Percentiles rank a stretch among this genome's conserved stretches.
Conservation (phyloP, 2,113 vertebrate species). For the Harpagus bidentatus region DNA sequence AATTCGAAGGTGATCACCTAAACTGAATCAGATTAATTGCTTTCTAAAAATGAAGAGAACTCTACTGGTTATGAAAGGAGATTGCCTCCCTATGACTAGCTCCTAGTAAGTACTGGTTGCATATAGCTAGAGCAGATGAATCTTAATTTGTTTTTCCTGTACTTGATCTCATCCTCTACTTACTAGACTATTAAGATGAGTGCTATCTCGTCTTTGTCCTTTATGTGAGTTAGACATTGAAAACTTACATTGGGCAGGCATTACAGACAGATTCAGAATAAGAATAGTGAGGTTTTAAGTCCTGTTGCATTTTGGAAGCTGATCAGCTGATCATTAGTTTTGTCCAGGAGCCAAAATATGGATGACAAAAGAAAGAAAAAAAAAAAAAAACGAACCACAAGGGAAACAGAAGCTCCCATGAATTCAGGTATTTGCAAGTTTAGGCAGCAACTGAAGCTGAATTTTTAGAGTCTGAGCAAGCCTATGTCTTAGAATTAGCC, state of each 20-base stretch:
- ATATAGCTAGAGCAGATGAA: neutral
- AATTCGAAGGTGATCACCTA: neutral
- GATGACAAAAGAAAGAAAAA: neutral
- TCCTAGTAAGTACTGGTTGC: neutral
- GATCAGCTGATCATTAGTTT: neutral
- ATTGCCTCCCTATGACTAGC: neutral
- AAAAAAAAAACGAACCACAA: neutral
- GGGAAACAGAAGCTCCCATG: neutral
- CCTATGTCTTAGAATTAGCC: neutral
- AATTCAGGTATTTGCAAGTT: neutral
- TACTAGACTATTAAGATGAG: neutral
- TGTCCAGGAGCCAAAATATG: neutral
- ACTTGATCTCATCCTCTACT: neutral
- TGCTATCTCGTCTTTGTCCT: neutral
- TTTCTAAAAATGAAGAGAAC: neutral
- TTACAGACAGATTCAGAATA: neutral
- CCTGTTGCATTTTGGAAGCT: neutral
- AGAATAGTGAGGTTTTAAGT: neutral
- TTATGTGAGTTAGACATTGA: neutral
- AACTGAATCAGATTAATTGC: neutral
- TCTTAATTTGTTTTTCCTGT: neutral
- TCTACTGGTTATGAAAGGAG: neutral
- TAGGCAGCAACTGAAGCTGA: neutral
- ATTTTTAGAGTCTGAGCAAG: neutral
- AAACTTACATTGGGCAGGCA: neutral